Evolutionary conservation across 2,113 vertebrate species (phyloP).

Genomic region (Azemiops feae): DNA sequence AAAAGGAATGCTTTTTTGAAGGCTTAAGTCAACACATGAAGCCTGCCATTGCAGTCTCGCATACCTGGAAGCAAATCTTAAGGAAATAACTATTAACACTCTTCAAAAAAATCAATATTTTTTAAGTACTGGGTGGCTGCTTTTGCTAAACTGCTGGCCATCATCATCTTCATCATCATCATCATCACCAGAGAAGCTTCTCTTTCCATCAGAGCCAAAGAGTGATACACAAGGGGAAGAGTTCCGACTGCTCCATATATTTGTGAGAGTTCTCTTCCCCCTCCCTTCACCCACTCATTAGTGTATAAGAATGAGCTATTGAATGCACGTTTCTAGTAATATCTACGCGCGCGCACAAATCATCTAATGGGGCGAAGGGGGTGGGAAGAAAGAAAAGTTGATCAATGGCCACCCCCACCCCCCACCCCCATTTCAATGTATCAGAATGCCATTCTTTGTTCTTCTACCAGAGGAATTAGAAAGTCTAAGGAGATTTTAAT

Average conservation of each 20-base stretch:
- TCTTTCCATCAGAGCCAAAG: conserved; percentile 38
- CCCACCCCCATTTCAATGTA: neutral
- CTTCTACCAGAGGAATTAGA: neutral
- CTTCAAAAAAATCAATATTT: neutral
- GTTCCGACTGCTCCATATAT: conserved; percentile 51
- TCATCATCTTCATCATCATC: neutral
- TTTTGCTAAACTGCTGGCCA: neutral
- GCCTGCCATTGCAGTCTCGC: neutral
- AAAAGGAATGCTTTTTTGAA: neutral
- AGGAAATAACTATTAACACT: neutral
- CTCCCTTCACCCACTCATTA: conserved; percentile 60
- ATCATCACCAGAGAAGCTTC: neutral
- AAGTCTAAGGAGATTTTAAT: neutral
- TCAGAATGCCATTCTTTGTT: neutral
- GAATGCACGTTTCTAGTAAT: conserved; percentile 59
- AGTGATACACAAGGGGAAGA: conserved; percentile 31
- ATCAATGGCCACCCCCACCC: neutral
- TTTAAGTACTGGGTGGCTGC: neutral
- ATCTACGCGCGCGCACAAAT: conserved; percentile 43
- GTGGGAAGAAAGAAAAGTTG: neutral
- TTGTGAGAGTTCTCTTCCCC: conserved; percentile 54
- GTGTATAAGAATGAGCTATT: conserved; percentile 50
- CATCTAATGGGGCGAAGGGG: neutral
- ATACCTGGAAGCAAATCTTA: neutral
- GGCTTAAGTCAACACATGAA: conserved; percentile 5